Evolutionary conservation across 2,888 invertebrate genomes (phyloP), one percentile per base, ranked within the genome.

Genomic region (Chesias legatella): DNA sequence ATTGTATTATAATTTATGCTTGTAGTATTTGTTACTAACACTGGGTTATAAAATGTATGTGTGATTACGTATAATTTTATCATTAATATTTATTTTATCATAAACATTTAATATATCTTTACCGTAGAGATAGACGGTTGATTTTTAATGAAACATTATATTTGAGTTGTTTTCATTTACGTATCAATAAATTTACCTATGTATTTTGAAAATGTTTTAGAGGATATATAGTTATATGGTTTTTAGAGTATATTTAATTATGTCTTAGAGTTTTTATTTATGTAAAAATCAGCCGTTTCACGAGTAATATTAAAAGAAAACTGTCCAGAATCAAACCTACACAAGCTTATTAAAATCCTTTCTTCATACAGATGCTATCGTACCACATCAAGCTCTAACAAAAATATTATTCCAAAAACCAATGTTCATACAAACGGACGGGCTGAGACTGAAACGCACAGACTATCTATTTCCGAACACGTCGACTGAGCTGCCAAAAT

Each of bases 361-460:
- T 63, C 52, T 67, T 64, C 63, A 49, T 63, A 82, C 86, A 88
- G 86, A 85, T 86, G 85, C 79, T 83, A 80, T 70, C 79, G 83
- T 72, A 56, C 79, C 68, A 79, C 82, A 76, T 73, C 85, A 80
- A 79, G 84, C 84, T 84, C 81, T 42, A 54, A 28, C 9, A 58
- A 64, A 67, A 60, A 46, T 59, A 61, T 50, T 47, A 26, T 59
- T 70, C 46, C 58, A 69, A 56, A 86, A 83, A 63, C 86, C 85
- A 0, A 86, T 86, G 86, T 86, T 86, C 49, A 58, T 86, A 54
- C 85, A 84, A 51, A 85, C 79, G 0, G 70, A 68, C 3, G 43
- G 67, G 29, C 31, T 60, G 33, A 50, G 56, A 53, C 34, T 67
- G 29, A 79, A 75, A 61, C 57, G 80, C 58, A 67, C 64, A 7